A percentile compares a stretch with the other conserved stretches of the same genome.
Evolutionary conservation across 2,797 vertebrate species (phyloP).

Genomic region (Sebastiscus tertius): DNA sequence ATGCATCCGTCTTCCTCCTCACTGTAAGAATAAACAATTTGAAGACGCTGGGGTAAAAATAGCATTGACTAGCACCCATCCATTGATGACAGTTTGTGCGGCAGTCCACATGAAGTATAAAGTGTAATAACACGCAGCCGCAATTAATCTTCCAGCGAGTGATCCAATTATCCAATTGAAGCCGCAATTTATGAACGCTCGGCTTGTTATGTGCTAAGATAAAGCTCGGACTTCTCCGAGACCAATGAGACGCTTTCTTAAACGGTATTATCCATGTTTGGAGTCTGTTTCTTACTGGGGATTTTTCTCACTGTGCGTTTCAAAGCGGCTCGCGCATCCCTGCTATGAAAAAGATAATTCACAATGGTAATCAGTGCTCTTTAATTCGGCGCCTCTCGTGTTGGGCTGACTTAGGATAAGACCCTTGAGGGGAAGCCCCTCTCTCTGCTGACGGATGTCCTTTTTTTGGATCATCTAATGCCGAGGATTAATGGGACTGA

Average conservation of each 20-base stretch:
- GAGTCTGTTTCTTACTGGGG: slow-evolving; percentile 46
- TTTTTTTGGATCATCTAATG: slow-evolving; percentile 44
- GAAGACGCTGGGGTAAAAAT: background rate
- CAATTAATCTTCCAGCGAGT: slow-evolving; percentile 72
- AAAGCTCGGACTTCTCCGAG: slow-evolving; percentile 60
- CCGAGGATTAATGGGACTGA: slow-evolving; percentile 53
- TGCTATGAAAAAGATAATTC: slow-evolving; percentile 64
- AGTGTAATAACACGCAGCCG: slow-evolving; percentile 50
- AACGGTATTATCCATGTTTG: slow-evolving; percentile 70
- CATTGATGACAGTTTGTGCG: background rate
- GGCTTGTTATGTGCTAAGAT: slow-evolving; percentile 64
- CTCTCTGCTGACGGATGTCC: slow-evolving; percentile 35
- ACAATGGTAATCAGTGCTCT: slow-evolving; percentile 60
- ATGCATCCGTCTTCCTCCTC: background rate
- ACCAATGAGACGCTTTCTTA: slow-evolving; percentile 53
- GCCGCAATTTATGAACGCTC: slow-evolving; percentile 58
- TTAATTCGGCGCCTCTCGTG: slow-evolving; percentile 62
- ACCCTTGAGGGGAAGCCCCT: slow-evolving; percentile 52
- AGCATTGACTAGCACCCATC: background rate
- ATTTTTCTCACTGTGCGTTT: slow-evolving; percentile 53
- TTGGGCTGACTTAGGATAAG: slow-evolving; percentile 60
- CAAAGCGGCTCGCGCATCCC: slow-evolving; percentile 51
- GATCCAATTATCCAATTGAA: slow-evolving; percentile 79
- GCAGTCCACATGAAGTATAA: slow-evolving; percentile 48
- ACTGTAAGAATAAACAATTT: background rate